These are phyloP conservation scores for Hybognathus amarus DNA, from an alignment of 2,797 vertebrate genomes.

Conservation along the genomic window DNA sequence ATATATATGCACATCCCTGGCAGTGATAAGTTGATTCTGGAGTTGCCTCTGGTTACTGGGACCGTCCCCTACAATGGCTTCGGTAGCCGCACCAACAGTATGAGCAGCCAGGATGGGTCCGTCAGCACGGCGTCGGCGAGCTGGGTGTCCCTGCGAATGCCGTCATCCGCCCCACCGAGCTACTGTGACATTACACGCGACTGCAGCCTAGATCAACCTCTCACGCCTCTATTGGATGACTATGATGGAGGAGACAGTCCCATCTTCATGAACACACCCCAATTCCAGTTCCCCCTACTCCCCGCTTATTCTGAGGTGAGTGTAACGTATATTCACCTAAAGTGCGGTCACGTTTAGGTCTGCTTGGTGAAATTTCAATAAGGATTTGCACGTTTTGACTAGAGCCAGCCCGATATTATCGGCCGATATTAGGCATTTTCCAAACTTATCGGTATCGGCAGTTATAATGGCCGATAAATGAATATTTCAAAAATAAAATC, in stretches of 20 bases:
- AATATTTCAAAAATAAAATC: too few species aligned
- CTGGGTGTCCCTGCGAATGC: slow-evolving; percentile 91
- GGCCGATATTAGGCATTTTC: too few species aligned
- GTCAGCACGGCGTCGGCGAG: slow-evolving; percentile 85
- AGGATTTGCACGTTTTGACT: neutral
- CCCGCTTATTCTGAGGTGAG: slow-evolving; percentile 88
- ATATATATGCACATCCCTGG: slow-evolving; percentile 94
- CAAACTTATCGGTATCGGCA: too few species aligned
- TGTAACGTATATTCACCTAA: neutral
- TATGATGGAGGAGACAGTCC: slow-evolving; percentile 88
- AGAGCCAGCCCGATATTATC: too few species aligned
- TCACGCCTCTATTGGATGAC: slow-evolving; percentile 89
- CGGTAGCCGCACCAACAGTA: slow-evolving; percentile 89
- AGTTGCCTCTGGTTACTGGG: slow-evolving; percentile 93
- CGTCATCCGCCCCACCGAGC: slow-evolving; percentile 81
- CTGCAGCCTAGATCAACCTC: slow-evolving; percentile 87
- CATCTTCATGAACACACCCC: slow-evolving; percentile 88
- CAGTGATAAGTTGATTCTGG: slow-evolving; percentile 91
- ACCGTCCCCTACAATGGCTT: slow-evolving; percentile 82
- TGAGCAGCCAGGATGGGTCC: slow-evolving; percentile 85
- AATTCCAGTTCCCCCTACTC: slow-evolving; percentile 85
- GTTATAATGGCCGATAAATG: too few species aligned
- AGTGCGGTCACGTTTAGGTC: neutral
- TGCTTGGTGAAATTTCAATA: neutral
- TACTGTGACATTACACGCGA: slow-evolving; percentile 85